phyloP scores from a whole-genome alignment of 1,140 invertebrate species.

The Chironomus tepperi region DNA sequence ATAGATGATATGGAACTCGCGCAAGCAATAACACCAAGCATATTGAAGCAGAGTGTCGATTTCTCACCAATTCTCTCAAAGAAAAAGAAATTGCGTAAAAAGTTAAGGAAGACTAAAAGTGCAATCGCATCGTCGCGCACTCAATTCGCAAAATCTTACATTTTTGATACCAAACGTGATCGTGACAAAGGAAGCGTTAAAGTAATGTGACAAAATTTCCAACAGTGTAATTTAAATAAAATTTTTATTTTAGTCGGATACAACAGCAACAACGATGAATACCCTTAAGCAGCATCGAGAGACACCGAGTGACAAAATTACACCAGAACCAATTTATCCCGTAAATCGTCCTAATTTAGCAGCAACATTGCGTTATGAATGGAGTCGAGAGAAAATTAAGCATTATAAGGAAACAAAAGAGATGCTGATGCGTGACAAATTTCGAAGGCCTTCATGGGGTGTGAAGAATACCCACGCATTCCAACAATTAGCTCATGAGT shows the following conservation, averaged over 20 bases:
- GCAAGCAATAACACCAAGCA: neutral
- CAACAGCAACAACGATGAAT: neutral
- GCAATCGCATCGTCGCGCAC: neutral
- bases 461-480: constrained; percentile 38
- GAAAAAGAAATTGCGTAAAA: constrained; percentile 13
- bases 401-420: constrained; percentile 31
- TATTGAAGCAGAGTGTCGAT: neutral
- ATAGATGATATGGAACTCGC: neutral
- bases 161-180: constrained; percentile 17
- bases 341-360: constrained; percentile 38
- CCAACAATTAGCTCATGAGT: constrained; percentile 38
- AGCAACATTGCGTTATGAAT: constrained; percentile 36
- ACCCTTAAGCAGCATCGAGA: constrained; percentile 1
- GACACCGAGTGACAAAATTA: constrained; percentile 25
- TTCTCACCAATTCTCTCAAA: neutral
- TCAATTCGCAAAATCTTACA: neutral
- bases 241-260: neutral
- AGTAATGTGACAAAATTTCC: neutral
- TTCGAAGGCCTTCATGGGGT: constrained; percentile 33
- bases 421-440: neutral
- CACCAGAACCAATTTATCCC: constrained; percentile 34
- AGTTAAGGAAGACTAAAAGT: neutral
- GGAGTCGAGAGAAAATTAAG: constrained; percentile 36
- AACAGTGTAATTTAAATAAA: neutral
- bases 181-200: neutral